These are phyloP conservation scores for Corythornis madagascariensis DNA, from an alignment of 2,113 vertebrate genomes.

Conservation along the genomic window DNA sequence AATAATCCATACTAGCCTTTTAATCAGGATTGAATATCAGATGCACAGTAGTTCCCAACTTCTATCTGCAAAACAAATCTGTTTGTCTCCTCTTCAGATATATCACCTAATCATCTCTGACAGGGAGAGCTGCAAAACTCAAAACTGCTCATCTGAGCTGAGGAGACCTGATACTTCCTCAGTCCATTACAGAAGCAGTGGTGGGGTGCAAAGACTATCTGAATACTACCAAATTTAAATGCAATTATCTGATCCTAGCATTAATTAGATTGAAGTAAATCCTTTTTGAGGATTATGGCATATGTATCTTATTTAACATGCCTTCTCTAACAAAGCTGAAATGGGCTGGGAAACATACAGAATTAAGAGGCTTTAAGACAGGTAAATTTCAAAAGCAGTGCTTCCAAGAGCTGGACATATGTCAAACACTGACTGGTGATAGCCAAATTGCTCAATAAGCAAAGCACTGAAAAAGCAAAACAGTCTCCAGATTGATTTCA, in stretches of 20 bases:
- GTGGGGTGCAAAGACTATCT: background rate
- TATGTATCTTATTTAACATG: background rate
- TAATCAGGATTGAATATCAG: background rate
- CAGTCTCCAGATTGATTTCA: background rate
- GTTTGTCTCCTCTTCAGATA: conserved; percentile 3
- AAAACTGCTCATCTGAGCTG: background rate
- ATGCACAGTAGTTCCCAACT: background rate
- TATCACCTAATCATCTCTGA: background rate
- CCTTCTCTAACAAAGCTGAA: background rate
- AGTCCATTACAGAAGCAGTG: background rate
- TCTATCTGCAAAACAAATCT: conserved; percentile 15
- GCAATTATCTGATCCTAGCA: background rate
- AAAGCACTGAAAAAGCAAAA: background rate
- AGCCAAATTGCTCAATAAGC: background rate
- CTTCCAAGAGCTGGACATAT: background rate
- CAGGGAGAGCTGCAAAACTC: background rate
- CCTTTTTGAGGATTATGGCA: background rate
- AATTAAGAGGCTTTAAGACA: background rate
- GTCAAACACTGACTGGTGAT: background rate
- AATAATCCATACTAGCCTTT: background rate
- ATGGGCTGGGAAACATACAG: background rate
- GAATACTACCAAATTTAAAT: background rate
- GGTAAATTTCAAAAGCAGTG: background rate
- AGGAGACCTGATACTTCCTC: background rate
- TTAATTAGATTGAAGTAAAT: background rate